A percentile compares a stretch with the other conserved stretches of the same genome.
These are phyloP conservation scores for Epirrhoe tristata DNA, from an alignment of 2,888 invertebrate species.

Conservation along the genomic window DNA sequence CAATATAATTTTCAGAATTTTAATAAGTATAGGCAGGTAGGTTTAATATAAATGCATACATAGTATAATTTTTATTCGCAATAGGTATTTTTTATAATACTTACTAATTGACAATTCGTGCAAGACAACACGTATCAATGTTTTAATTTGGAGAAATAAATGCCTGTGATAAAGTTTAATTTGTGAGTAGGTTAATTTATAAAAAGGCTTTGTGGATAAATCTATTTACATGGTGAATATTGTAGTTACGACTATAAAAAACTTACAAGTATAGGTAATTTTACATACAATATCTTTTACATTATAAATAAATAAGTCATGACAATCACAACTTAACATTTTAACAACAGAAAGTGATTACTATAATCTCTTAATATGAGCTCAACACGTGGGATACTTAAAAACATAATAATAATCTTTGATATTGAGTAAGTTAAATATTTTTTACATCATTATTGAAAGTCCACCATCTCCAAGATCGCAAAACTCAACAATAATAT, in stretches of 20 bases:
- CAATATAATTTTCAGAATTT: neutral
- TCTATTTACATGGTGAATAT: conserved; percentile 24
- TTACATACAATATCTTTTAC: conserved; percentile 13
- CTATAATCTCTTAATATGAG: neutral
- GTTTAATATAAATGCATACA: neutral
- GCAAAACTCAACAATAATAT: neutral
- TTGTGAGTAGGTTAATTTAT: conserved; percentile 4
- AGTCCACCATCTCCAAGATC: neutral
- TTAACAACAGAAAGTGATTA: neutral
- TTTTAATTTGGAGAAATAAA: conserved; percentile 5
- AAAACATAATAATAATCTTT: no score
- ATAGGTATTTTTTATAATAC: neutral
- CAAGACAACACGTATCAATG: conserved; percentile 15
- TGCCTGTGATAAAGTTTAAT: conserved; percentile 9
- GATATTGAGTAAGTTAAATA: neutral
- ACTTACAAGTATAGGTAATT: conserved; percentile 17
- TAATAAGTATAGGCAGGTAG: neutral
- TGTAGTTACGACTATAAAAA: conserved; percentile 11
- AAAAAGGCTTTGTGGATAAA: conserved; percentile 3
- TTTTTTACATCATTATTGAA: neutral
- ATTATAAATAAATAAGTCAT: conserved; percentile 9
- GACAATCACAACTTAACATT: conserved; percentile 1
- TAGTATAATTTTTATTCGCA: neutral
- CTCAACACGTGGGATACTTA: neutral
- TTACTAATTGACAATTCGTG: conserved; percentile 33